These are phyloP conservation scores for Varanus komodoensis DNA, from an alignment of 2,113 vertebrate species.

Conservation along the genomic window DNA sequence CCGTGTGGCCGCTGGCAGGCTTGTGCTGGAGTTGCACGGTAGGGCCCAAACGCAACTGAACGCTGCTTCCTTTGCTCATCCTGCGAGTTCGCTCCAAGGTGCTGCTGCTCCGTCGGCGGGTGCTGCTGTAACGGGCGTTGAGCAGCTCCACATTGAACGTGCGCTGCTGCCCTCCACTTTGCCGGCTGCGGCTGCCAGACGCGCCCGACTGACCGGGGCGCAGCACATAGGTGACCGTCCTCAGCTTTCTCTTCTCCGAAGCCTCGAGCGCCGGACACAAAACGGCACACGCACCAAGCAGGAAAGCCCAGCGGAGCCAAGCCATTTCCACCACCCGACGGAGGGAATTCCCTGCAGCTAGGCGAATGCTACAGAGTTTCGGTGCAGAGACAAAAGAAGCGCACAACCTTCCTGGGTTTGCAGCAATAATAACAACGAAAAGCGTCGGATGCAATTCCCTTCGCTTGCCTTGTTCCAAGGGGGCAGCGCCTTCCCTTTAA, in stretches of 20 bases:
- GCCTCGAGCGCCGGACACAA: constrained; percentile 71
- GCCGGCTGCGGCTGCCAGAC: constrained; percentile 66
- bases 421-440: background rate
- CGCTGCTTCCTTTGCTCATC: constrained; percentile 77
- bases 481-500: constrained; percentile 21
- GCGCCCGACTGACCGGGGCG: constrained; percentile 81
- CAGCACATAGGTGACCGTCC: constrained; percentile 86
- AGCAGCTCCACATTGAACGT: constrained; percentile 84
- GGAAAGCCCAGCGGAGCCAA: constrained; percentile 80
- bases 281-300: constrained; percentile 75
- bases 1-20: constrained; percentile 60
- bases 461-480: background rate
- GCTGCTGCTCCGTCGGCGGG: constrained; percentile 56
- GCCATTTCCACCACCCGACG: constrained; percentile 79
- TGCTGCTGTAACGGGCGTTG: constrained; percentile 73
- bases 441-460: background rate
- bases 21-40: constrained; percentile 70
- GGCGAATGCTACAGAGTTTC: background rate
- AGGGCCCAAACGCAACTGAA: constrained; percentile 71
- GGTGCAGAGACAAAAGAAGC: constrained; percentile 10
- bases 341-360: constrained; percentile 5
- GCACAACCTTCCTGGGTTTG: background rate
- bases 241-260: constrained; percentile 79
- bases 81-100: constrained; percentile 86
- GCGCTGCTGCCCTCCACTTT: constrained; percentile 70